Evolutionary conservation across 2,797 vertebrate species (phyloP).

Genomic region (Natrix natrix): DNA sequence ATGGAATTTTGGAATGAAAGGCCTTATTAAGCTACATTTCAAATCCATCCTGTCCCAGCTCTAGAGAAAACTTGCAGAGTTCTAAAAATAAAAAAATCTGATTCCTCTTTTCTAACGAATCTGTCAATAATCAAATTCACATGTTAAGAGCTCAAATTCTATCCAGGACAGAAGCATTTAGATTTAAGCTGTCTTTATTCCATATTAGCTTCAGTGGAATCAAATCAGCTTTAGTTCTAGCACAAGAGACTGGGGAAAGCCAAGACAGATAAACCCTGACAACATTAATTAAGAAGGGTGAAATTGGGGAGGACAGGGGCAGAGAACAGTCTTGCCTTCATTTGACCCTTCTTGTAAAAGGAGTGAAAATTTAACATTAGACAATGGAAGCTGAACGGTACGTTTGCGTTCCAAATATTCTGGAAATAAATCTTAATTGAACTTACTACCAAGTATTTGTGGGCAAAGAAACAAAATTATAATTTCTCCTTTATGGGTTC

Average conservation of each 20-base stretch:
- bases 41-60: background rate
- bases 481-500: background rate
- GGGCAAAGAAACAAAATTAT: background rate
- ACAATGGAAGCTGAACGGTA: background rate
- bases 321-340: background rate
- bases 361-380: background rate
- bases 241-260: background rate
- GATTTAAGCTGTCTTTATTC: background rate
- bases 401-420: background rate
- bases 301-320: too few relatives aligned
- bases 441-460: background rate
- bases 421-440: background rate
- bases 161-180: background rate
- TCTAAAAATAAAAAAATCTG: background rate
- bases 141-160: background rate
- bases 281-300: background rate
- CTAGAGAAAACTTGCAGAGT: background rate
- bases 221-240: background rate
- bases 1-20: background rate
- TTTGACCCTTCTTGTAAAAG: background rate
- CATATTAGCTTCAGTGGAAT: background rate
- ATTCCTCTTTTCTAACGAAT: background rate
- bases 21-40: background rate
- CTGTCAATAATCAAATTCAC: conserved; percentile 1
- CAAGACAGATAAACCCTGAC: background rate